Evolutionary conservation across 2,113 vertebrate species (phyloP).

Genomic region (Saguinus midas): DNA sequence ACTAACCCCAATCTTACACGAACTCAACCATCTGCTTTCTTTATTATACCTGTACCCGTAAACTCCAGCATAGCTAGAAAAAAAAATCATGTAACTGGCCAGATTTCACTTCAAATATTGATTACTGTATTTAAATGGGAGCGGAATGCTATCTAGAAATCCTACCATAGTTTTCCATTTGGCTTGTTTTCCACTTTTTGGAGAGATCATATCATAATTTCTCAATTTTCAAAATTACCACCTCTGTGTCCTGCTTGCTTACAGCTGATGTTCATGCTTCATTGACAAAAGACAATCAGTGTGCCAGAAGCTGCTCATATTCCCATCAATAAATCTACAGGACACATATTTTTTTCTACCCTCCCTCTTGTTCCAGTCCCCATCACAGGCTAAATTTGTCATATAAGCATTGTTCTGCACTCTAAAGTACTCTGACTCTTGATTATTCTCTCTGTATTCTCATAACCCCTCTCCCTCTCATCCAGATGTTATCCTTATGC

Average conservation of each 20-base stretch:
- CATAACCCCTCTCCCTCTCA: background rate
- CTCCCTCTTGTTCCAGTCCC: background rate
- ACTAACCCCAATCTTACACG: constrained; percentile 23
- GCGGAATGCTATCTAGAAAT: background rate
- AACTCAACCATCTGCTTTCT: constrained; percentile 31
- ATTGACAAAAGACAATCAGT: background rate
- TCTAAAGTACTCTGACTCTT: background rate
- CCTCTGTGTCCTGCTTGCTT: background rate
- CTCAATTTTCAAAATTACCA: background rate
- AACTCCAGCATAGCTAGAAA: background rate
- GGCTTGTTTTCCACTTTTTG: background rate
- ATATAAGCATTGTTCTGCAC: background rate
- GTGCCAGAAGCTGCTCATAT: background rate
- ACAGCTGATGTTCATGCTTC: background rate
- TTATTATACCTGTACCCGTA: background rate
- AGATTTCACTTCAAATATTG: background rate
- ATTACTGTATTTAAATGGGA: background rate
- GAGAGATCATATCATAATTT: background rate
- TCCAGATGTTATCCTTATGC: background rate
- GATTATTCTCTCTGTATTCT: background rate
- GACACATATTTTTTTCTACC: background rate
- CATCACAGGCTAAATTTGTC: background rate
- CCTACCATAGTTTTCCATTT: background rate
- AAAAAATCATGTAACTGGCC: background rate
- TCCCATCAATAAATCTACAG: background rate